These are phyloP conservation scores for Holcopasites calliopsidis DNA, from an alignment of 1,140 invertebrate species.

Conservation along the genomic window DNA sequence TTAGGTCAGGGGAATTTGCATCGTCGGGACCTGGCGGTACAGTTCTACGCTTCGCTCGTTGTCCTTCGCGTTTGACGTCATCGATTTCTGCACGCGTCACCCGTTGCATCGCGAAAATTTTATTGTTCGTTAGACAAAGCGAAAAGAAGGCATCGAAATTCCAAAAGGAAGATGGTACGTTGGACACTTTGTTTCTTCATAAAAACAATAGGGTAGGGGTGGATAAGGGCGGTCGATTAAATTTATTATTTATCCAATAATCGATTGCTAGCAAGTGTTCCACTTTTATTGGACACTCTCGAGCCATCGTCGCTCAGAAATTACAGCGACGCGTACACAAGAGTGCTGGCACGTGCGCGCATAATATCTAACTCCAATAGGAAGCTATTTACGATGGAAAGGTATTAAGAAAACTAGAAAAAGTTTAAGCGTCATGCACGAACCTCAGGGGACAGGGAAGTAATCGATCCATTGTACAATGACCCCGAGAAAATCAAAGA, in stretches of 20 bases:
- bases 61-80: constrained; percentile 33
- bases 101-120: constrained; percentile 1
- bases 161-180: too few species aligned
- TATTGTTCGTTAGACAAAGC: background rate
- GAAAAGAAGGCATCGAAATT: too few species aligned
- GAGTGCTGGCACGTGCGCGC: background rate
- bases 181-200: too few species aligned
- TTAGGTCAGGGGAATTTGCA: constrained; percentile 35
- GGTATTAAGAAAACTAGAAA: background rate
- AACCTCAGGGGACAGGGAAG: constrained; percentile 45
- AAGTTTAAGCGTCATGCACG: constrained; percentile 10
- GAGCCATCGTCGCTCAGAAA: background rate
- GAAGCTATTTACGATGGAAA: background rate
- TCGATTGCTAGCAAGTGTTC: background rate
- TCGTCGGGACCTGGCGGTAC: background rate
- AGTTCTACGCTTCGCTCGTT: constrained; percentile 14
- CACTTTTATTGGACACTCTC: background rate
- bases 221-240: too few species aligned
- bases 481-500: constrained; percentile 60
- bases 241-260: constrained; percentile 12
- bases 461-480: constrained; percentile 71
- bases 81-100: constrained; percentile 12
- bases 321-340: background rate
- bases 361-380: constrained; percentile 10
- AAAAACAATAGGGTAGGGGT: background rate